phyloP scores from a whole-genome alignment of 2,113 vertebrate species.

The Lophotis ruficrista region DNA sequence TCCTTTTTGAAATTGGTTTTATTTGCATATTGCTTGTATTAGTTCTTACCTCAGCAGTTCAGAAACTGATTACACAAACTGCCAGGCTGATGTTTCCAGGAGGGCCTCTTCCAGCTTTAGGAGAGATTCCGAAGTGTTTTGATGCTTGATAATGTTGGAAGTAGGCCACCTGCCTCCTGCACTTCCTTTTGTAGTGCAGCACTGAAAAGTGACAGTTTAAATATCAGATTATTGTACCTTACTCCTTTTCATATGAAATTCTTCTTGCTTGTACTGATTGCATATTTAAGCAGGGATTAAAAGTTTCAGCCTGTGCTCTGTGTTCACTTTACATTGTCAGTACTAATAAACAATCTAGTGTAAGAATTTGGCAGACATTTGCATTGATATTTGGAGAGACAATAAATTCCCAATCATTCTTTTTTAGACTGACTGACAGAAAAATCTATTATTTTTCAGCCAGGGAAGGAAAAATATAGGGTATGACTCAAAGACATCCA shows the following conservation, averaged over 20 bases:
- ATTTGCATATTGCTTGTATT: background rate
- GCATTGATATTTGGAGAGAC: background rate
- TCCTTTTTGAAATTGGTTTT: background rate
- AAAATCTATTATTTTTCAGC: background rate
- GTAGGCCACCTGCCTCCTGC: background rate
- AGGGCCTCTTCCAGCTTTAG: background rate
- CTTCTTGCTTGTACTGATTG: background rate
- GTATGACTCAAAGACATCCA: background rate
- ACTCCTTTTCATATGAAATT: background rate
- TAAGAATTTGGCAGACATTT: background rate
- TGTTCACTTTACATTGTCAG: background rate
- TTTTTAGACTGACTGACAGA: background rate
- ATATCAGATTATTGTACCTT: background rate
- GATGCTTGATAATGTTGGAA: background rate
- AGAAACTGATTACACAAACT: background rate
- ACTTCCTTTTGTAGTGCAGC: background rate
- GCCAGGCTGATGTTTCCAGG: background rate
- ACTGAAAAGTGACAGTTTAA: background rate
- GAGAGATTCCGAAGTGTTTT: background rate
- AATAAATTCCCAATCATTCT: background rate
- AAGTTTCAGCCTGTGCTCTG: background rate
- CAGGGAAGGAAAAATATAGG: background rate
- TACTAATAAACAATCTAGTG: background rate
- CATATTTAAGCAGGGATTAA: background rate
- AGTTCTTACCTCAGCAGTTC: background rate